Evolutionary conservation across 2,113 vertebrate species (phyloP).

Genomic region (Sylvia atricapilla): DNA sequence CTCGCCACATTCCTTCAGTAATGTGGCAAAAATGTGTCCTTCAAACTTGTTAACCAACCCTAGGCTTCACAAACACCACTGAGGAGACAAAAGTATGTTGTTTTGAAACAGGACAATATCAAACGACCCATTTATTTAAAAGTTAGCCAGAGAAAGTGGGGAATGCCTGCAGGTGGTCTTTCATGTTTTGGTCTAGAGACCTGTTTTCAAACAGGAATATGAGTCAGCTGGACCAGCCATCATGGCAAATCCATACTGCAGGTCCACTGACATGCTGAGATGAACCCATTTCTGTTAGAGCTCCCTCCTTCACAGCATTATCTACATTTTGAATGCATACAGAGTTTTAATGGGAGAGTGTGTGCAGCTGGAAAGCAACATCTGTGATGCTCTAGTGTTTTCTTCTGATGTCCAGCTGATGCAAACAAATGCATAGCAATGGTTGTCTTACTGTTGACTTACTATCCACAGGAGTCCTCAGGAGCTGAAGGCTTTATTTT

Average conservation of each 20-base stretch:
- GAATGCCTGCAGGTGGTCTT: background rate
- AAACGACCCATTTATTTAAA: background rate
- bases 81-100: background rate
- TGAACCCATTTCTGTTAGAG: background rate
- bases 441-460: background rate
- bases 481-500: background rate
- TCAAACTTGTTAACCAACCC: background rate
- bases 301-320: background rate
- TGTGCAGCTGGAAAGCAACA: background rate
- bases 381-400: background rate
- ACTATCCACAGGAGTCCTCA: background rate
- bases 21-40: conserved; percentile 8
- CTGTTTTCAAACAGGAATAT: background rate
- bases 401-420: background rate
- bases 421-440: background rate
- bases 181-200: background rate
- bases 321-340: background rate
- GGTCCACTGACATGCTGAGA: background rate
- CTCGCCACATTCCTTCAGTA: background rate
- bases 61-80: background rate
- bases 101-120: background rate
- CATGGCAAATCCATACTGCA: background rate
- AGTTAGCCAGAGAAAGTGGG: background rate
- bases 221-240: background rate
- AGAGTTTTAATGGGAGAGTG: background rate